Conservation (phyloP, 2,888 invertebrate species). For the Drosophila emarginata region DNA sequence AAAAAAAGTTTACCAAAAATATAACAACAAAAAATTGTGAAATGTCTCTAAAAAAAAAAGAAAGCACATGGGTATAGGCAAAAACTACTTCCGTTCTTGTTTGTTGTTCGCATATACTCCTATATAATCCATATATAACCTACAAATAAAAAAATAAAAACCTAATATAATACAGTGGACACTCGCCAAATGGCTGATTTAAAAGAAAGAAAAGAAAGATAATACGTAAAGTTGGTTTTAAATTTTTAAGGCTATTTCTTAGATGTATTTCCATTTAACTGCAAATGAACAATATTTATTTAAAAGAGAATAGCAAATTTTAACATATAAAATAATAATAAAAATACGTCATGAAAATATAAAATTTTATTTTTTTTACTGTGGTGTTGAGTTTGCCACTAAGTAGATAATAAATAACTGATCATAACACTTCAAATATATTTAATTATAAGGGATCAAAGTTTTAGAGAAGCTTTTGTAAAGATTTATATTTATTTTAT, state of each 20-base stretch:
- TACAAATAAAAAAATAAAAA: not conserved
- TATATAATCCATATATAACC: slow-evolving; percentile 13
- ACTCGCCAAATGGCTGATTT: not conserved
- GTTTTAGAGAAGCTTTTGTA: no score
- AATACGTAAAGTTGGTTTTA: no score
- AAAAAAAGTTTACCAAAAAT: slow-evolving; percentile 36
- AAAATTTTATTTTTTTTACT: no score
- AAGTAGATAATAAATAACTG: no score
- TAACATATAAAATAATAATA: no score
- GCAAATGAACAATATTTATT: no score
- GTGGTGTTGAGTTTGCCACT: no score
- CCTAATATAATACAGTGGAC: not conserved
- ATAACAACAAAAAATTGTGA: slow-evolving; percentile 22
- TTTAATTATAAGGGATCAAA: no score
- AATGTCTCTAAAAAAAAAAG: slow-evolving; percentile 28
- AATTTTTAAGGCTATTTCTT: not conserved
- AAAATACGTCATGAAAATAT: no score
- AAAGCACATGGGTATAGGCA: slow-evolving; percentile 62
- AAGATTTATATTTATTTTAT: no score
- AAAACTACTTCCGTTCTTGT: slow-evolving; percentile 54
- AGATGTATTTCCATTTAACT: not conserved
- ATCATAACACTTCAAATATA: no score
- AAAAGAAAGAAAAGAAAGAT: not conserved
- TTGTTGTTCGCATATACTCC: slow-evolving; percentile 46
- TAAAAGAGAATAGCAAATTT: no score